Conservation (phyloP, 2,113 vertebrate species). For the Macquaria ambigua region DNA sequence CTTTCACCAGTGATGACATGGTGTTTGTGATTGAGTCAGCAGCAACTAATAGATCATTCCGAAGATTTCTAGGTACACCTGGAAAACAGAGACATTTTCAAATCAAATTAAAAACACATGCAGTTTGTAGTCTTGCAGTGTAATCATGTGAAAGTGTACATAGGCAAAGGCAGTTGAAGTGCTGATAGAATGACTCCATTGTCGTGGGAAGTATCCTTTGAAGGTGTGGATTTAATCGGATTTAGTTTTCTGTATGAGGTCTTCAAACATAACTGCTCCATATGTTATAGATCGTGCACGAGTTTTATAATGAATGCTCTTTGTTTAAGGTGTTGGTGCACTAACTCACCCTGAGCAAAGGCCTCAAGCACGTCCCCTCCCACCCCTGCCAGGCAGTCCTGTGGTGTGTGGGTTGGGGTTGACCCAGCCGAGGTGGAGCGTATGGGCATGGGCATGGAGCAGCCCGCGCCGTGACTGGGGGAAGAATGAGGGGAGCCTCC, state of each 20-base stretch:
- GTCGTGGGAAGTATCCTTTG: neutral
- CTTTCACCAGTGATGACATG: conserved; percentile 96
- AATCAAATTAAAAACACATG: neutral
- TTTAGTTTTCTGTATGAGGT: neutral
- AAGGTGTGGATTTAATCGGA: neutral
- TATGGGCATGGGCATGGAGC: conserved; percentile 92
- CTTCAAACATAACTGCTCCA: neutral
- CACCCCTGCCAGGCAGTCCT: conserved; percentile 88
- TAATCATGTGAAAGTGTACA: neutral
- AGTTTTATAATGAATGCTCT: neutral
- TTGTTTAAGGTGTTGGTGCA: neutral
- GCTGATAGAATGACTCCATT: neutral
- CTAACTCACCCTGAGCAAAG: conserved; percentile 90
- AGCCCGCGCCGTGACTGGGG: conserved; percentile 89
- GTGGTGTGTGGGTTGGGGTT: conserved; percentile 91
- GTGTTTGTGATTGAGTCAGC: conserved; percentile 98
- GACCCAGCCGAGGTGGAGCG: conserved; percentile 92
- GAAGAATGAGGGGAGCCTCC: conserved; percentile 91
- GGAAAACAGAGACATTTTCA: conserved; percentile 38
- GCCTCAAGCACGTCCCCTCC: conserved; percentile 92
- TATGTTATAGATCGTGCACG: neutral
- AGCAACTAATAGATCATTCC: conserved; percentile 94
- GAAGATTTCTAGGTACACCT: conserved; percentile 95
- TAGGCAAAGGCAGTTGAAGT: neutral
- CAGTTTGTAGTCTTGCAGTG: neutral